Base-by-base conservation (phyloP, 2,888 invertebrate genomes). In the Dicranocentrus wangi region DNA sequence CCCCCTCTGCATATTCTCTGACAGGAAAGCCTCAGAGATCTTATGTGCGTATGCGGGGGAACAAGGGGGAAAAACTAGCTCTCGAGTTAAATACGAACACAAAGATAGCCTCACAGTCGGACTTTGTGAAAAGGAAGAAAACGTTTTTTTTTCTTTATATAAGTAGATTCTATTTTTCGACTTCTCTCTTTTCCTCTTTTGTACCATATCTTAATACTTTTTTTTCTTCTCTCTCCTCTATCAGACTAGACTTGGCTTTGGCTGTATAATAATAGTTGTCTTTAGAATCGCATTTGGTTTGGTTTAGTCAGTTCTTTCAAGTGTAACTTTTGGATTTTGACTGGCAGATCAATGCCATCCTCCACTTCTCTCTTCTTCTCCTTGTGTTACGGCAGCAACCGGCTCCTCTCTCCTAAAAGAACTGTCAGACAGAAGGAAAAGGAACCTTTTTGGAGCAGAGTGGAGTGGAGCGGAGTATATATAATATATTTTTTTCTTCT, bases 261-360 rank as follows among this genome's bases (percentile, higher is more conserved):
- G n/a, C n/a, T n/a, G n/a, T n/a, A n/a, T n/a, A n/a, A n/a, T n/a
- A n/a, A n/a, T n/a, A n/a, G n/a, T n/a, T n/a, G n/a, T n/a, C n/a
- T n/a, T n/a, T n/a, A n/a, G n/a, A 32, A 32, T 7, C 32, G 32
- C 32, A 32, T 32, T 32, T 32, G 25, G 55, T 66, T 75, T 75
- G 75, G 60, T 69, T 69, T 27, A 77, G 77, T 53, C 69, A 71
- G 32, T 28, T 55, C 78, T 78, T 71, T 71, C 71, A 78, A 61
- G 78, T 78, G 63, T 71, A 78, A 78, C 70, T 70, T 43, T 27
- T 32, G 78, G 71, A 71, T 78, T 81, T 73, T 81, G 80, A 81
- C 75, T 81, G 81, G 75, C 81, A 70, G 75, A 75, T 81, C 75
- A 81, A 81, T 80, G 80, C 68, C 72, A 73, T 78, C 70, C 28